Conservation (phyloP, 2,113 vertebrate genomes). For the Neotragus moschatus region DNA sequence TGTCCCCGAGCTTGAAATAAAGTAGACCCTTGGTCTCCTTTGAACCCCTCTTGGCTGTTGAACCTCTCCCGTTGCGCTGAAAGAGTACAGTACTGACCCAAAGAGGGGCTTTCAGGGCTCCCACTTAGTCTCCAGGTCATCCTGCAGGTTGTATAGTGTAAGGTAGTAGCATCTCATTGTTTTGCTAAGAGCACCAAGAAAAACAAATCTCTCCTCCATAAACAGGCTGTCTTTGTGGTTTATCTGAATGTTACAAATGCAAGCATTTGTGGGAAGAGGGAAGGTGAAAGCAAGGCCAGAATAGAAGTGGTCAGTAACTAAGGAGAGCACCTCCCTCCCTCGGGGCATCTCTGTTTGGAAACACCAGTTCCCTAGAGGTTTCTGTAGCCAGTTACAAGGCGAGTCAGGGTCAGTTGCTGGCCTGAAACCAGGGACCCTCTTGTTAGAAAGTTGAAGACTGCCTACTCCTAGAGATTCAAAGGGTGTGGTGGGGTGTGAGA, state of each 20-base stretch:
- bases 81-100: background rate
- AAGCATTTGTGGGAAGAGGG: background rate
- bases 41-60: no score
- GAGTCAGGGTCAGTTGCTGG: background rate
- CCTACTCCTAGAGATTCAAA: background rate
- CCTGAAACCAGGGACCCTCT: background rate
- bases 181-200: background rate
- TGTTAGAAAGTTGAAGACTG: background rate
- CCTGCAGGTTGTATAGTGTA: slow-evolving; percentile 13
- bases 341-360: background rate
- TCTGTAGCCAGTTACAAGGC: background rate
- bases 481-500: background rate
- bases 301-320: background rate
- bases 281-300: background rate
- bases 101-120: background rate
- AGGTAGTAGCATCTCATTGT: background rate
- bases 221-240: background rate
- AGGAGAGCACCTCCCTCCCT: background rate
- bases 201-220: background rate
- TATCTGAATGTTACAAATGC: background rate
- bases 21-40: background rate
- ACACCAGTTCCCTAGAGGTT: background rate
- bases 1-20: slow-evolving; percentile 28
- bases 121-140: background rate
- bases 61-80: background rate